phyloP scores from a whole-genome alignment of 2,113 vertebrate species.

The Callionymus lyra region DNA sequence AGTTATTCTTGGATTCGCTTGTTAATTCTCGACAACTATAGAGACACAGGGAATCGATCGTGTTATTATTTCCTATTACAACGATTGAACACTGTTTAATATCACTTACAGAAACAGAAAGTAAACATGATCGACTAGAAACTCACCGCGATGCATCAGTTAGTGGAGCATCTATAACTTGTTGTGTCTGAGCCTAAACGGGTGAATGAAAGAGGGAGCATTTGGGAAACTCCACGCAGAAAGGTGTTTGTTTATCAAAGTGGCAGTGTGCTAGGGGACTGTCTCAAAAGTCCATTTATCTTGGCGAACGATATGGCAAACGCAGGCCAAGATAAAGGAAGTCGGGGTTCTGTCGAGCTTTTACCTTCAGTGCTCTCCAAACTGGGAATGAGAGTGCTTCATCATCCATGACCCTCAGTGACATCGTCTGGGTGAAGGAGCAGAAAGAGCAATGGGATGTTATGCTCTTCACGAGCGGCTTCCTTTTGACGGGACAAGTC shows the following conservation, averaged over 20 bases:
- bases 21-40: too few relatives aligned
- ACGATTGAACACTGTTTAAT: too few relatives aligned
- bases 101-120: too few relatives aligned
- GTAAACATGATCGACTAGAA: too few relatives aligned
- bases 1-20: too few relatives aligned
- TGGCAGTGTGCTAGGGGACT: slow-evolving; percentile 29
- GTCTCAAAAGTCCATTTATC: slow-evolving; percentile 63
- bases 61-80: too few relatives aligned
- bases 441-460: slow-evolving; percentile 61
- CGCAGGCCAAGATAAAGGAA: slow-evolving; percentile 55
- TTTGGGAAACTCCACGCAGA: slow-evolving; percentile 21
- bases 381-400: slow-evolving; percentile 65
- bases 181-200: too few relatives aligned
- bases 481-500: slow-evolving; percentile 24
- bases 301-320: slow-evolving; percentile 58
- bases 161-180: too few relatives aligned
- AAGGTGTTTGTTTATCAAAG: slow-evolving; percentile 46
- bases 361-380: slow-evolving; percentile 60
- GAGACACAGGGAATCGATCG: too few relatives aligned
- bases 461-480: slow-evolving; percentile 33
- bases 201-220: neutral
- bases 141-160: too few relatives aligned
- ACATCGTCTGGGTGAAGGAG: slow-evolving; percentile 45
- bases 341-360: slow-evolving; percentile 48
- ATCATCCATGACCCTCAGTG: slow-evolving; percentile 54